These are phyloP conservation scores for Mactra quadrangularis DNA, from an alignment of 1,140 invertebrate species.

Conservation along the genomic window DNA sequence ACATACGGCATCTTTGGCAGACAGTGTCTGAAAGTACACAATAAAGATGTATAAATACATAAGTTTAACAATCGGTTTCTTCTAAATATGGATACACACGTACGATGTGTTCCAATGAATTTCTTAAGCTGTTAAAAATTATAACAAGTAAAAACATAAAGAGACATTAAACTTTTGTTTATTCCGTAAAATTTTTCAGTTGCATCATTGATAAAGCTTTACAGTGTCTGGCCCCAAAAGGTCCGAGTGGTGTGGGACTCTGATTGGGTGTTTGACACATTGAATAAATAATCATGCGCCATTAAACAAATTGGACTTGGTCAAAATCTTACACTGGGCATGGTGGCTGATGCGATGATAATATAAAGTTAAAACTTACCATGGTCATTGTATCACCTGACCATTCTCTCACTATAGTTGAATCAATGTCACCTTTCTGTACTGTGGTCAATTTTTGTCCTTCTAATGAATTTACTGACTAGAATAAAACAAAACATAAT, in stretches of 20 bases:
- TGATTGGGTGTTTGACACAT: not conserved
- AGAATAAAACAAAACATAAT: no score
- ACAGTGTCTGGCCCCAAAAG: not conserved
- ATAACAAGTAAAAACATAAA: not conserved
- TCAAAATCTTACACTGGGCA: no score
- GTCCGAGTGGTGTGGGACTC: not conserved
- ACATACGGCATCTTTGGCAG: slow-evolving; percentile 30
- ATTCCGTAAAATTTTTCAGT: not conserved
- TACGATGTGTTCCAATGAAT: not conserved
- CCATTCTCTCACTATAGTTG: slow-evolving; percentile 68
- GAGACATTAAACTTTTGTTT: not conserved
- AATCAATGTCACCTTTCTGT: slow-evolving; percentile 68
- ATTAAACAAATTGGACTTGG: not conserved
- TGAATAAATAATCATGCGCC: not conserved
- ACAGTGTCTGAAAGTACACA: slow-evolving; percentile 36
- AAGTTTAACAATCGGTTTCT: not conserved
- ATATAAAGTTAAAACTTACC: slow-evolving; percentile 59
- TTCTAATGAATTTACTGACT: slow-evolving; percentile 68
- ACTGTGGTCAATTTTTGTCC: slow-evolving; percentile 68
- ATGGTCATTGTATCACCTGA: slow-evolving; percentile 67
- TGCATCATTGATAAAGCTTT: not conserved
- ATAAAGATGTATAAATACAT: not conserved
- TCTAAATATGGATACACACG: not conserved
- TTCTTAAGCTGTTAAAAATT: not conserved
- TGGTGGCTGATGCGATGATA: not conserved